Evolutionary conservation across 1,140 invertebrate species (phyloP), one percentile per base, ranked within the genome.

Genomic region (Leptinotarsa undecemlineata): DNA sequence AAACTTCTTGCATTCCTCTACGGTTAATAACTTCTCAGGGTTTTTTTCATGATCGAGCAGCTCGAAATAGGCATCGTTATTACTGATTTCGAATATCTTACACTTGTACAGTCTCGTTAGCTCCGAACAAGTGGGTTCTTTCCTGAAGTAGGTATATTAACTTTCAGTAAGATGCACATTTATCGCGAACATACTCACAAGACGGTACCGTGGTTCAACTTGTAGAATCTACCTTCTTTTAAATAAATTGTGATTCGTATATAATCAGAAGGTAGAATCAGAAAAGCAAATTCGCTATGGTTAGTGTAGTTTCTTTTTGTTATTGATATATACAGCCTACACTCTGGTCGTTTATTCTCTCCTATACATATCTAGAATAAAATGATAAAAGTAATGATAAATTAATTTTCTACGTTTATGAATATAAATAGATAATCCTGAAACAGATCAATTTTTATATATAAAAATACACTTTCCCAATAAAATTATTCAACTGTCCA

Each of bases 21-120:
- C 13, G 3, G 42, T 26, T 71, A 57, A 33, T 5, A 71, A 23
- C 5, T 20, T 19, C 13, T 60, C 23, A 17, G 14, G 13, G 1
- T 14, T 6, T 26, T 33, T 26, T 14, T 21, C 21, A 33, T 20
- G 6, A 42, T 47, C 33, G 5, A 68, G 33, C 33, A 42, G 4
- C 33, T 71, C n/a, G 15, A 71, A 71, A 71, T 61, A 71, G n/a
- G 48, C 48, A n/a, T 15, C 17, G 3, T 71, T 3, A 21, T 71
- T 21, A 26, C 17, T 13, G n/a, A 71, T 71, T 61, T 21, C 2
- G 17, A n/a, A 71, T 23, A 48, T 71, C 15, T 71, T 71, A 8
- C 19, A 19, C 11, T 33, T 60, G 2, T 61, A n/a, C 26, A 61
- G 20, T 60, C 14, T 26, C 5, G n/a, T 26, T 2, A 71, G 57